Evolutionary conservation across 64 coral and sea anemone species (phyloP).

Genomic region (Montipora efflorescens): DNA sequence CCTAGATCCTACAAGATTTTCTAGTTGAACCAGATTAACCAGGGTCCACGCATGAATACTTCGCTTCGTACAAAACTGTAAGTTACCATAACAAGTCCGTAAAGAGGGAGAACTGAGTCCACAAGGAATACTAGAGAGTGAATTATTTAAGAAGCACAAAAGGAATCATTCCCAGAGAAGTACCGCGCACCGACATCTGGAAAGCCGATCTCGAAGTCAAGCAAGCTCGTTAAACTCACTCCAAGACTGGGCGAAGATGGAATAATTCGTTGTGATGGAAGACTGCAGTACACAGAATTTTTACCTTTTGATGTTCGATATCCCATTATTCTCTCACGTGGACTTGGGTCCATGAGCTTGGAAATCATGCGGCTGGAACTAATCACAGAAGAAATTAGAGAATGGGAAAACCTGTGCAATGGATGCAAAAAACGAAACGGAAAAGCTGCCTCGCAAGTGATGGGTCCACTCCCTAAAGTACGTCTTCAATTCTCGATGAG

Average conservation of each 20-base stretch:
- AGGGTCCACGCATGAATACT: slow-evolving; percentile 59
- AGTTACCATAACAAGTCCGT: too few species aligned
- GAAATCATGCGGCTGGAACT: slow-evolving; percentile 64
- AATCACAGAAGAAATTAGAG: slow-evolving; percentile 75
- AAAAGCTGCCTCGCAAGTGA: slow-evolving; percentile 64
- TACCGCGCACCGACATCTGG: background rate
- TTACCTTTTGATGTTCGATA: slow-evolving; percentile 63
- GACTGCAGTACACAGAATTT: slow-evolving; percentile 59
- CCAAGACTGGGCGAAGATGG: slow-evolving; percentile 64
- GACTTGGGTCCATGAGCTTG: slow-evolving; percentile 64
- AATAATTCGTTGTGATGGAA: slow-evolving; percentile 63
- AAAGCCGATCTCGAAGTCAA: slow-evolving; percentile 56
- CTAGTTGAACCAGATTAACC: slow-evolving; percentile 24
- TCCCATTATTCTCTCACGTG: slow-evolving; percentile 58
- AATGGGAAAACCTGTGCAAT: slow-evolving; percentile 69
- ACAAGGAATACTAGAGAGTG: slow-evolving; percentile 49
- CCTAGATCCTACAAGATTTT: slow-evolving; percentile 60
- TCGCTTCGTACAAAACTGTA: slow-evolving; percentile 56
- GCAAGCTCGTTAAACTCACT: slow-evolving; percentile 49
- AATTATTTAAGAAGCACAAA: slow-evolving; percentile 3
- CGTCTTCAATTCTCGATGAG: slow-evolving; percentile 32
- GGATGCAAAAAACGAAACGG: slow-evolving; percentile 41
- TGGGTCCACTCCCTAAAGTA: slow-evolving; percentile 66
- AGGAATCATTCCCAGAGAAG: slow-evolving; percentile 41
- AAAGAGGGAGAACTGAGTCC: too few species aligned